phyloP scores from a whole-genome alignment of 1,140 invertebrate genomes.

The Drosophila novamexicana region DNA sequence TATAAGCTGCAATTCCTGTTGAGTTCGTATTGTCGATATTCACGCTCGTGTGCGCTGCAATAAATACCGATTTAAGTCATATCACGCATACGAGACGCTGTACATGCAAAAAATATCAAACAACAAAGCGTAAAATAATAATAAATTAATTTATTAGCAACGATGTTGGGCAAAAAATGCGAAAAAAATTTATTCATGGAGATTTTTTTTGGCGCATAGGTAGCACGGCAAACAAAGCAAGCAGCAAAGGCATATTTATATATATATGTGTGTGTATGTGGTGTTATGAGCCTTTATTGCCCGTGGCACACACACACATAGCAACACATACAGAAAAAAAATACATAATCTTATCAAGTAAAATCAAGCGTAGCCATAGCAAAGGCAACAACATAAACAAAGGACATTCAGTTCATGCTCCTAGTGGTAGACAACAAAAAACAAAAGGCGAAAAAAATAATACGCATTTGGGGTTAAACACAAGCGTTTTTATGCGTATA shows the following conservation, averaged over 20 bases:
- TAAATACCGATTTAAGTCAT: slow-evolving; percentile 78
- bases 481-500: slow-evolving; percentile 69
- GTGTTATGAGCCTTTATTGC: slow-evolving; percentile 38
- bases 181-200: slow-evolving; percentile 18
- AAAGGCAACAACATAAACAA: slow-evolving; percentile 38
- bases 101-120: slow-evolving; percentile 66
- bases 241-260: slow-evolving; percentile 69
- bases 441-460: slow-evolving; percentile 57
- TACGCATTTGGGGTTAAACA: slow-evolving; percentile 79
- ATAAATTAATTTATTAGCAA: slow-evolving; percentile 82
- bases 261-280: slow-evolving; percentile 53
- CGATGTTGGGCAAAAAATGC: slow-evolving; percentile 32
- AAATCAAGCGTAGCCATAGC: slow-evolving; percentile 61
- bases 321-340: slow-evolving; percentile 36
- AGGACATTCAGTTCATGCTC: slow-evolving; percentile 55
- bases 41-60: slow-evolving; percentile 36
- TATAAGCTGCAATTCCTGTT: not conserved
- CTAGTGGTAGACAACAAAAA: slow-evolving; percentile 21
- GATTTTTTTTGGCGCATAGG: slow-evolving; percentile 53
- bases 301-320: slow-evolving; percentile 31
- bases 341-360: slow-evolving; percentile 77
- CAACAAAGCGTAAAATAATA: slow-evolving; percentile 63
- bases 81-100: slow-evolving; percentile 71
- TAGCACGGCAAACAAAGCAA: slow-evolving; percentile 41
- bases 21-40: slow-evolving; percentile 3